Conservation (phyloP, 2,888 invertebrate genomes). For the Drosophila mulleri region DNA sequence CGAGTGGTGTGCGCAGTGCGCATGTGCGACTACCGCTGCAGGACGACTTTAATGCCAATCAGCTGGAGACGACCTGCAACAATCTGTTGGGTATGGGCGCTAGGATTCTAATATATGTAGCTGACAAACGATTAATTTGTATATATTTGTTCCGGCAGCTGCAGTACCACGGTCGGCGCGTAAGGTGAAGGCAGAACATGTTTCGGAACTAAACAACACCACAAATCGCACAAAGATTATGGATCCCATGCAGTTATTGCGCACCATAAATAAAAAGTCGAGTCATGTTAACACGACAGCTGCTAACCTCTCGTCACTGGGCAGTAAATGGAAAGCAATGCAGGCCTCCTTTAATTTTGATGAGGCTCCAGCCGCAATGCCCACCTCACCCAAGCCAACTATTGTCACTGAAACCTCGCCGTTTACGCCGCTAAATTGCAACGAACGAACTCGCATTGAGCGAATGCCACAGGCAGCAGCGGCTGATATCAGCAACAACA, state of each 20-base stretch:
- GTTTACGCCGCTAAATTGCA: conserved; percentile 67
- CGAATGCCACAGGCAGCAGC: conserved; percentile 27
- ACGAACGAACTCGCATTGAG: conserved; percentile 76
- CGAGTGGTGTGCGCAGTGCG: conserved; percentile 30
- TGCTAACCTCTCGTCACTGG: conserved; percentile 64
- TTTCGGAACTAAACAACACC: conserved; percentile 63
- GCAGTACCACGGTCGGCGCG: conserved; percentile 64
- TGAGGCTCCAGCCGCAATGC: conserved; percentile 26
- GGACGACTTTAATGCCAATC: conserved; percentile 71
- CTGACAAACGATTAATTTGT: neutral
- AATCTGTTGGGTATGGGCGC: conserved; percentile 52
- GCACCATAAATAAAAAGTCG: conserved; percentile 76
- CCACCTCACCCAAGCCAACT: conserved; percentile 29
- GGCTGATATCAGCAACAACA: conserved; percentile 35
- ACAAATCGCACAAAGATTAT: conserved; percentile 78
- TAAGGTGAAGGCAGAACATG: conserved; percentile 37
- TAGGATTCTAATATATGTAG: neutral
- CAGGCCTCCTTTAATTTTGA: conserved; percentile 72
- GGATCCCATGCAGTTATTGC: conserved; percentile 79
- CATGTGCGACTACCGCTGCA: conserved; percentile 77
- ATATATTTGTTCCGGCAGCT: conserved; percentile 41
- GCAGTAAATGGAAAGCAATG: conserved; percentile 79
- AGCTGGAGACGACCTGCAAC: conserved; percentile 52
- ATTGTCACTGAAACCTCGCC: conserved; percentile 40
- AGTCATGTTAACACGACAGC: conserved; percentile 24